phyloP scores from a whole-genome alignment of 2,888 invertebrate genomes.

The Limnephilus rhombicus region DNA sequence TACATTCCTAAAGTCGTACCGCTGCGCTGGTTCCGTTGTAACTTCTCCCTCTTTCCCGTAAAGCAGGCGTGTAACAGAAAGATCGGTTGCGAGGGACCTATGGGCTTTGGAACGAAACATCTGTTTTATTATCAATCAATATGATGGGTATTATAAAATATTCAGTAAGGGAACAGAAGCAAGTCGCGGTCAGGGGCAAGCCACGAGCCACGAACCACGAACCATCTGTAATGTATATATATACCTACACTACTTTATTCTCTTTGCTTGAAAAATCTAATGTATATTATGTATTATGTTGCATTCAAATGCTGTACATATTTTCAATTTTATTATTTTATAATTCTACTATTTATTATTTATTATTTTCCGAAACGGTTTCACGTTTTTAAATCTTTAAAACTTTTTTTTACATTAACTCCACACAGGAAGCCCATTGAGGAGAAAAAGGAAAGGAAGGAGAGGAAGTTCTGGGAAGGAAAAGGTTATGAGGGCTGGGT shows the following conservation, averaged over 20 bases:
- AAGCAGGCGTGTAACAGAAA: neutral
- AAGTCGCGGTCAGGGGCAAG: neutral
- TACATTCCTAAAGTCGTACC: neutral
- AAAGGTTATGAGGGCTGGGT: no score
- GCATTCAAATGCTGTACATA: no score
- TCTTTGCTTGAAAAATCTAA: neutral
- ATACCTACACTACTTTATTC: neutral
- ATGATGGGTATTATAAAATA: slow-evolving; percentile 11
- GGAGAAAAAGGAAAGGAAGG: no score
- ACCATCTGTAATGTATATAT: neutral
- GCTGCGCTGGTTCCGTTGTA: neutral
- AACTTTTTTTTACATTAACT: no score
- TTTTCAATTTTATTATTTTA: no score
- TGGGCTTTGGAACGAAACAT: slow-evolving; percentile 7
- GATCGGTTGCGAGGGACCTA: neutral
- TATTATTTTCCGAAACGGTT: no score
- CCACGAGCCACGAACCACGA: neutral
- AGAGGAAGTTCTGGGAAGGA: no score
- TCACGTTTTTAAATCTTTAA: no score
- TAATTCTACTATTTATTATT: no score
- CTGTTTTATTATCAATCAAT: slow-evolving; percentile 43
- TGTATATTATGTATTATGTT: no score
- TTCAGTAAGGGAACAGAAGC: slow-evolving; percentile 6
- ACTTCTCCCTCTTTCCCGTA: neutral
- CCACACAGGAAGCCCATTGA: no score